Percentiles rank a stretch among this genome's conserved stretches.
phyloP scores from a whole-genome alignment of 2,888 invertebrate species.

The Chydorus sphaericus region DNA sequence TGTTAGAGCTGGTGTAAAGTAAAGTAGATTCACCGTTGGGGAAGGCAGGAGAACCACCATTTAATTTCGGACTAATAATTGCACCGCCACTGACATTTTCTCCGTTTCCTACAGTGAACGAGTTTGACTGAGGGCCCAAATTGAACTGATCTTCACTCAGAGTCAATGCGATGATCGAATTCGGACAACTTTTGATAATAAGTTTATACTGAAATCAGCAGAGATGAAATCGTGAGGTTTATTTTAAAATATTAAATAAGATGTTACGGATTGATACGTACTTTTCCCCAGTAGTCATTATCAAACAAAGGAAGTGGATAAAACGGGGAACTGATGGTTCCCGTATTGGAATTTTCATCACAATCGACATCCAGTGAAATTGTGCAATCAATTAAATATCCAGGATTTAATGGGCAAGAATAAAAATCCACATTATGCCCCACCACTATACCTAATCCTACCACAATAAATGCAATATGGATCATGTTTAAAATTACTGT shows the following conservation, averaged over 20 bases:
- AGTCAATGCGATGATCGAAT: background rate
- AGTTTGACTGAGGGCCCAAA: background rate
- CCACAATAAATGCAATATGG: too few species aligned
- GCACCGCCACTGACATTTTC: background rate
- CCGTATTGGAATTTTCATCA: too few species aligned
- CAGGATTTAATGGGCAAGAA: background rate
- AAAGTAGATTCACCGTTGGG: background rate
- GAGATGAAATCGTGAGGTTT: background rate
- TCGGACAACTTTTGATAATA: background rate
- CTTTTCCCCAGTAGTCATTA: background rate
- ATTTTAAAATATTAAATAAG: background rate
- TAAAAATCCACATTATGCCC: background rate
- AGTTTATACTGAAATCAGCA: background rate
- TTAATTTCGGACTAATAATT: background rate
- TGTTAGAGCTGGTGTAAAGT: background rate
- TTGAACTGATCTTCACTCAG: background rate
- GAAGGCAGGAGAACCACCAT: background rate
- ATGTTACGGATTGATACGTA: too few species aligned
- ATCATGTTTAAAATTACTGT: too few species aligned
- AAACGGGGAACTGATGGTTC: background rate
- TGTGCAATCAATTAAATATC: too few species aligned
- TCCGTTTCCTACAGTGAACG: background rate
- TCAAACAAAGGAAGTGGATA: background rate
- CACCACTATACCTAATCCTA: background rate
- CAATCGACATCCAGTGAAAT: background rate